phyloP scores from a whole-genome alignment of 2,888 invertebrate species.

The Lissonota sp. region DNA sequence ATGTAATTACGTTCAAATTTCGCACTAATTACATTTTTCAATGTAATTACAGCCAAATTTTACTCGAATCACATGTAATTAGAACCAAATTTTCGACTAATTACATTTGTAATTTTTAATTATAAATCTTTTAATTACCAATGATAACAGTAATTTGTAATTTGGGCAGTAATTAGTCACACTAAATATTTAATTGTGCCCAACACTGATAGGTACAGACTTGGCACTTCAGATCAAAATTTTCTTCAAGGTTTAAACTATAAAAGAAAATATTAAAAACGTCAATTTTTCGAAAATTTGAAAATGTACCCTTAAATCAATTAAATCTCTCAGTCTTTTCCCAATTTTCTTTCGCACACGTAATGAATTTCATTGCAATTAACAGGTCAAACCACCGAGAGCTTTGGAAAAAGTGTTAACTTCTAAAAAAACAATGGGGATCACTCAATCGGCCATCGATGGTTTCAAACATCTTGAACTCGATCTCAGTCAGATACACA shows the following conservation, averaged over 20 bases:
- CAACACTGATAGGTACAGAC: no score
- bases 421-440: constrained; percentile 44
- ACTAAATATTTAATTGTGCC: no score
- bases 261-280: neutral
- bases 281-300: neutral
- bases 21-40: no score
- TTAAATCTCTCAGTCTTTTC: neutral
- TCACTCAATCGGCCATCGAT: constrained; percentile 61
- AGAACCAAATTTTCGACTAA: no score
- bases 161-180: no score
- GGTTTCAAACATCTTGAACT: constrained; percentile 63
- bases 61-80: no score
- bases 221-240: neutral
- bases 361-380: neutral
- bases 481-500: constrained; percentile 67
- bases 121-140: no score
- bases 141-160: no score
- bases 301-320: neutral
- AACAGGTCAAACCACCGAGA: constrained; percentile 61
- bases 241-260: neutral
- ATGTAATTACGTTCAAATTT: no score
- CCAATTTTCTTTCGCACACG: neutral
- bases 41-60: no score
- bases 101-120: no score
- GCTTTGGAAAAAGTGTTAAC: constrained; percentile 49